phyloP scores from a whole-genome alignment of 2,888 invertebrate genomes.

The Mellilla xanthometata region DNA sequence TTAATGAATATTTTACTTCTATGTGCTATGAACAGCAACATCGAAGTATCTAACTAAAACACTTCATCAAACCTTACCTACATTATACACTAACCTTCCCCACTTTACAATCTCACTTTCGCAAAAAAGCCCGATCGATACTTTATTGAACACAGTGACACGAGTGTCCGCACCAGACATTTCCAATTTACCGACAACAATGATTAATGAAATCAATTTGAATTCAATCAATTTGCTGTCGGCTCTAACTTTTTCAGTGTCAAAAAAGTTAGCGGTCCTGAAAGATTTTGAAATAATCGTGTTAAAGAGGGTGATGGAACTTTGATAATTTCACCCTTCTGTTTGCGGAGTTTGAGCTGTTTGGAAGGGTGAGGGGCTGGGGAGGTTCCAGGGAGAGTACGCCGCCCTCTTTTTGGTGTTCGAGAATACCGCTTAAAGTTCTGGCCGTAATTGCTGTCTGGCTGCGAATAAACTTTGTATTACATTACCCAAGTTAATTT shows the following conservation, averaged over 20 bases:
- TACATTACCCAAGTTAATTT: conserved; percentile 78
- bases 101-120: too few species aligned
- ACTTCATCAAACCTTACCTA: too few species aligned
- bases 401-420: conserved; percentile 66
- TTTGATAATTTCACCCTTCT: conserved; percentile 62
- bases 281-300: conserved; percentile 68
- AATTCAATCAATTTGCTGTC: conserved; percentile 39
- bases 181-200: conserved; percentile 33
- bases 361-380: conserved; percentile 52
- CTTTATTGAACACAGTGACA: conserved; percentile 29
- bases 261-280: conserved; percentile 52
- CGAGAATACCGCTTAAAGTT: conserved; percentile 78
- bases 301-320: conserved; percentile 56
- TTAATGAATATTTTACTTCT: too few species aligned
- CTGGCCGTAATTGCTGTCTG: conserved; percentile 77
- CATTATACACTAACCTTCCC: too few species aligned
- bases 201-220: conserved; percentile 40
- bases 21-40: too few species aligned
- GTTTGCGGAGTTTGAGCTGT: conserved; percentile 54
- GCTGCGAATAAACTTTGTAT: conserved; percentile 78
- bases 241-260: conserved; percentile 42
- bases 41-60: too few species aligned
- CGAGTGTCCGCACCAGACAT: conserved; percentile 31
- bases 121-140: conserved; percentile 22
- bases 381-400: conserved; percentile 39